Conservation (phyloP, 2,888 invertebrate species). For the Pristionchus exspectatus region DNA sequence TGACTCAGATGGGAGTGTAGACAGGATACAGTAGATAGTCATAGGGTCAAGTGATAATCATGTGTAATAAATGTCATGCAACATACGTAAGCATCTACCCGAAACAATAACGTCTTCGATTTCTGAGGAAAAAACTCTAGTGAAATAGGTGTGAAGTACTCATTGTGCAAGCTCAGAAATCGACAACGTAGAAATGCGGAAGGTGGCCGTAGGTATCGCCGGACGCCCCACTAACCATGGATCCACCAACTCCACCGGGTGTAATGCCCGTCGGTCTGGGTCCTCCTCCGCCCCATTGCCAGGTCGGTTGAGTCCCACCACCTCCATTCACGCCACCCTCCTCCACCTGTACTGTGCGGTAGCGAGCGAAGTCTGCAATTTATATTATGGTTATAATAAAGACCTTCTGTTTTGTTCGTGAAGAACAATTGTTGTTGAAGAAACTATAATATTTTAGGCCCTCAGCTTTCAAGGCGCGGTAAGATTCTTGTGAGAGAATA, state of each 20-base stretch:
- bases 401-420: no score
- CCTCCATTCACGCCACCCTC: slow-evolving; percentile 5
- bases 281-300: slow-evolving; percentile 52
- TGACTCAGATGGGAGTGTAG: background rate
- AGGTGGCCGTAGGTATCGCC: slow-evolving; percentile 53
- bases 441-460: no score
- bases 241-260: slow-evolving; percentile 32
- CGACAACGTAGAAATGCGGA: slow-evolving; percentile 54
- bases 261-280: background rate
- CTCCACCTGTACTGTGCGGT: slow-evolving; percentile 49
- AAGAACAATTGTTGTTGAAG: no score
- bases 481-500: no score
- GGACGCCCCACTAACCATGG: slow-evolving; percentile 55
- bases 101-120: slow-evolving; percentile 18
- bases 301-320: background rate
- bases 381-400: background rate
- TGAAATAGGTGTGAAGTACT: background rate
- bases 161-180: slow-evolving; percentile 42
- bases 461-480: no score
- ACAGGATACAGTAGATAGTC: background rate
- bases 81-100: slow-evolving; percentile 30
- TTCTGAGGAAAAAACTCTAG: background rate
- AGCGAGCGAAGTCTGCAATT: slow-evolving; percentile 58
- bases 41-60: background rate
- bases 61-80: slow-evolving; percentile 40